Evolutionary conservation across 1,140 invertebrate species (phyloP).

Genomic region (Aphelenchoides besseyi): DNA sequence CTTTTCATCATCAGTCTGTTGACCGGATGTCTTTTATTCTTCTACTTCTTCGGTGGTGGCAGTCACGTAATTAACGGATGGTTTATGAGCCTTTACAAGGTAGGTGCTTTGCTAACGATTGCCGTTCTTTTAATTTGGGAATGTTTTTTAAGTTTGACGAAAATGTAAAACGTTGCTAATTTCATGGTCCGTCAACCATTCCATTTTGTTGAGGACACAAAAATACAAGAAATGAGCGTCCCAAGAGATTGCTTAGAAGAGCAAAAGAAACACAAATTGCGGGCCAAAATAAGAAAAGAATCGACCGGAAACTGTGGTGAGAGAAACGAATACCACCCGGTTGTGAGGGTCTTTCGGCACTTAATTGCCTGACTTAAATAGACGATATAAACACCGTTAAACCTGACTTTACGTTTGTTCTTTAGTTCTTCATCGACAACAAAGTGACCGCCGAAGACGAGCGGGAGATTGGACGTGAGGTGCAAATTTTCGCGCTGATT

Average conservation of each 20-base stretch:
- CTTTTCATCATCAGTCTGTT: constrained; percentile 34
- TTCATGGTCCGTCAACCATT: too few relatives aligned
- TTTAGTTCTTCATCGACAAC: constrained; percentile 32
- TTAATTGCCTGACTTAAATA: not conserved
- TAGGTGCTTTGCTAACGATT: too few relatives aligned
- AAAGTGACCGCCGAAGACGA: constrained; percentile 9
- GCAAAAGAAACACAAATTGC: not conserved
- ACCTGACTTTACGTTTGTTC: too few relatives aligned
- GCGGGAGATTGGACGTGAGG: constrained; percentile 12
- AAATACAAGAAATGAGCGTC: not conserved
- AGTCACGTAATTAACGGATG: constrained; percentile 30
- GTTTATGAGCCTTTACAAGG: constrained; percentile 34
- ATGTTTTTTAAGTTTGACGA: too few relatives aligned
- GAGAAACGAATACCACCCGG: too few relatives aligned
- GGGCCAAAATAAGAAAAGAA: not conserved
- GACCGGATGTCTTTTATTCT: constrained; percentile 20
- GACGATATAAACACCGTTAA: not conserved
- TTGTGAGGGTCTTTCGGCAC: too few relatives aligned
- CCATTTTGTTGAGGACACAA: not conserved
- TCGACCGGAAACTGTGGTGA: too few relatives aligned
- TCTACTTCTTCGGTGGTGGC: constrained; percentile 35
- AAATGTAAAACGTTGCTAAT: not conserved
- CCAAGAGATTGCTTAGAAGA: not conserved
- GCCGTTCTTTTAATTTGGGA: too few relatives aligned
- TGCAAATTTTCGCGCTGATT: constrained; percentile 23